Conservation (phyloP, 2,797 vertebrate genomes). For the Chelon labrosus region DNA sequence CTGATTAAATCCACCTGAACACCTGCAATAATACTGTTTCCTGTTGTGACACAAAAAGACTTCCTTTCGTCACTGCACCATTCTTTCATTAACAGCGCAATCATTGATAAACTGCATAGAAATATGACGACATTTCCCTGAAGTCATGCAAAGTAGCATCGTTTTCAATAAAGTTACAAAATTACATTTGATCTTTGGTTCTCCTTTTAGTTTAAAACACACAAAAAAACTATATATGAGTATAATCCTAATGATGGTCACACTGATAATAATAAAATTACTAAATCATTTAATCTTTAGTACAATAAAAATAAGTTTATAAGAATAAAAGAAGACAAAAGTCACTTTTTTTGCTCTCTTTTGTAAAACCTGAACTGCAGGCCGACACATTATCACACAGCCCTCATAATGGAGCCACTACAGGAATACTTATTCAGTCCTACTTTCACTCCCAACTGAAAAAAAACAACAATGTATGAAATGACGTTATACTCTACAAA, state of each 20-base stretch:
- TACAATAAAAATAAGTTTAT: not conserved
- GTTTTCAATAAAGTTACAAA: conserved; percentile 23
- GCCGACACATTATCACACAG: conserved; percentile 18
- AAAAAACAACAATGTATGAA: conserved; percentile 11
- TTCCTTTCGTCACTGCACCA: conserved; percentile 8
- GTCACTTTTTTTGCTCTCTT: not conserved
- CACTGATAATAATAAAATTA: not conserved
- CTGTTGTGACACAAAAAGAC: conserved; percentile 7
- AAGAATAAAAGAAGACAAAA: not conserved
- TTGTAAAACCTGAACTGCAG: conserved; percentile 24
- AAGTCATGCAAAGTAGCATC: conserved; percentile 24
- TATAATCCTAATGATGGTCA: conserved; percentile 1
- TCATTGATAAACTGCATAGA: conserved; percentile 21
- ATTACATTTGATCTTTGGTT: conserved; percentile 35
- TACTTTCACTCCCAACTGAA: conserved; percentile 38
- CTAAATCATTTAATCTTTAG: not conserved
- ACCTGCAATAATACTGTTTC: conserved; percentile 14
- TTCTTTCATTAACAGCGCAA: conserved; percentile 31
- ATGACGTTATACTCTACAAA: conserved; percentile 35
- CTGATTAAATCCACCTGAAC: conserved; percentile 21
- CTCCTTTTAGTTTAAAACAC: conserved; percentile 13
- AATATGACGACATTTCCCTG: conserved; percentile 16
- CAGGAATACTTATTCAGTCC: conserved; percentile 35
- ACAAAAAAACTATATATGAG: not conserved
- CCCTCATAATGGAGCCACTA: conserved; percentile 36